These are phyloP conservation scores for Lithobius niger DNA, from an alignment of 1,140 invertebrate genomes.

Conservation along the genomic window DNA sequence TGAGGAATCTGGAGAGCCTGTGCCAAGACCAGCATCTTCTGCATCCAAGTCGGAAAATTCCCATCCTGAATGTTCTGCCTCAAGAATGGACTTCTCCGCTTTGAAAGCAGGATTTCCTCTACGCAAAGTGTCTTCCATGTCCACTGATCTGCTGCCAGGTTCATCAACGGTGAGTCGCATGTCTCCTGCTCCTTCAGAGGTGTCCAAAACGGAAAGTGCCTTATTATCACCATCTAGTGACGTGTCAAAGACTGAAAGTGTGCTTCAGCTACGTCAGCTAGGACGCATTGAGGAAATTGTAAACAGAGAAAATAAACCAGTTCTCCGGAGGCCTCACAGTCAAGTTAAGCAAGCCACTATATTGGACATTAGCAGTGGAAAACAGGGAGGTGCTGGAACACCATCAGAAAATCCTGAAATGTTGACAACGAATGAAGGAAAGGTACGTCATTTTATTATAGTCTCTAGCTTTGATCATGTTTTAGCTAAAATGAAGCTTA, in stretches of 20 bases:
- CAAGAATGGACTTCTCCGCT: slow-evolving; percentile 17
- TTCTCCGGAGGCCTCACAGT: neutral
- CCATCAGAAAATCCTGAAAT: neutral
- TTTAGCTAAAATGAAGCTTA: too few species aligned
- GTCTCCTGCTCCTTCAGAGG: slow-evolving; percentile 28
- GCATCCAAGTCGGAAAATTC: slow-evolving; percentile 22
- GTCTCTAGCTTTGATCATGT: neutral
- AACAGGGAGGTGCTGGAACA: neutral
- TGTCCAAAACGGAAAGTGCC: slow-evolving; percentile 28
- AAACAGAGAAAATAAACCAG: neutral
- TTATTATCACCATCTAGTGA: slow-evolving; percentile 27
- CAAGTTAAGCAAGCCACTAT: slow-evolving; percentile 3
- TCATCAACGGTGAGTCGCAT: slow-evolving; percentile 24
- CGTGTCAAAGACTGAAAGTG: slow-evolving; percentile 27
- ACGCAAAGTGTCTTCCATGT: slow-evolving; percentile 21
- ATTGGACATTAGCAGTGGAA: neutral
- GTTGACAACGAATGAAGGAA: neutral
- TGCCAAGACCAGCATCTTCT: slow-evolving; percentile 25
- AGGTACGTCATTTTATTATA: neutral
- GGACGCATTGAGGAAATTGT: slow-evolving; percentile 22
- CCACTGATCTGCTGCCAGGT: slow-evolving; percentile 23
- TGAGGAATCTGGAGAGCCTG: slow-evolving; percentile 20
- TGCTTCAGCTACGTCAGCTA: slow-evolving; percentile 22
- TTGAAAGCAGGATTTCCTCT: slow-evolving; percentile 23
- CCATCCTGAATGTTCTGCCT: neutral